Evolutionary conservation across 1,140 invertebrate genomes (phyloP), one percentile per base, ranked within the genome.

Genomic region (Goniozus legneri): DNA sequence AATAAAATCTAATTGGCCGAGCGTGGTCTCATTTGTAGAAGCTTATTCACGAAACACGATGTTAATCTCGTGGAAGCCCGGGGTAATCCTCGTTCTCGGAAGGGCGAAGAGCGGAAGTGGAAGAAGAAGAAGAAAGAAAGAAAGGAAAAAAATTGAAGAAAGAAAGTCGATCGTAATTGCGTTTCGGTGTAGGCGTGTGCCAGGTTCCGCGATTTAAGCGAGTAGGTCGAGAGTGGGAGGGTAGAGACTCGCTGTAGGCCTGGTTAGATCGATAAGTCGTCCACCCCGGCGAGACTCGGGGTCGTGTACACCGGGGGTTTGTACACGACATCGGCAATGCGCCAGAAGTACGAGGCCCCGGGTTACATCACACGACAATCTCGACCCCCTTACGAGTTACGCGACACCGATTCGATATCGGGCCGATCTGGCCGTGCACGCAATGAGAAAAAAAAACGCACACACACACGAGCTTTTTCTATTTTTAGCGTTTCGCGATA

Each of bases 261-360:
- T 53, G 57, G 34, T 40, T 55, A 53, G 60, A 59, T 62, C 58
- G 59, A 62, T 62, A 62, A 58, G 53, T 55, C 58, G 52, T 61
- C 59, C 47, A 62, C 56, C 60, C 47, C 46, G 49, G 33, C 19
- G 19, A 36, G 30, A 19, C 37, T 21, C 14, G 6, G 21, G 34
- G 16, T 18, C 8, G 10, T 35, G 8, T 18, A 27, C 10, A 6
- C 24, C 56, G 41, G 56, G 53, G 54, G 59, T 64, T 64, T 58
- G 56, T 54, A 52, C 65, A 68, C 64, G 66, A 68, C 61, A 70
- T 69, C 67, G 54, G 67, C 67, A 70, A 66, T 70, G 67, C 67
- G 67, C 65, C 58, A 69, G 41, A 57, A 37, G 56, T 63, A 60
- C 56, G 60, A 50, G 52, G 47, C 31, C 45, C 41, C 12, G 24